Conservation (phyloP, 1,140 invertebrate genomes). For the Brachionus koreanus region DNA sequence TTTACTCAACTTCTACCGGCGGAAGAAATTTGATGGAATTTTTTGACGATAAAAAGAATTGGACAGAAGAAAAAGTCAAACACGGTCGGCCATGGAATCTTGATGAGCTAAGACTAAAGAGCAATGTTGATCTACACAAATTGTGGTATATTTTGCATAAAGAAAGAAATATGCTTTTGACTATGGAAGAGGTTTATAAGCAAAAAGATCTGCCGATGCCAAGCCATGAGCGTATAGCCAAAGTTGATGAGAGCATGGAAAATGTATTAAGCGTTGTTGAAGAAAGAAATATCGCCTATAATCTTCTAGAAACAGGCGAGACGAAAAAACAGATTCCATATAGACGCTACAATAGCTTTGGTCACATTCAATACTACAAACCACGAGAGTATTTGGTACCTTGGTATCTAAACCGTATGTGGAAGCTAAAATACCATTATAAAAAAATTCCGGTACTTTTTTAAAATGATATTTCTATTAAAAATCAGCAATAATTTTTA, state of each 20-base stretch:
- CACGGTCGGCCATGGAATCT: slow-evolving; percentile 80
- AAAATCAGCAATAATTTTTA: background rate
- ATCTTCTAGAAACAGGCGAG: slow-evolving; percentile 77
- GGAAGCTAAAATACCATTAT: slow-evolving; percentile 43
- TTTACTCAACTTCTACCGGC: background rate
- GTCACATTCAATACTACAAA: slow-evolving; percentile 34
- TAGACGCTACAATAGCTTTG: slow-evolving; percentile 42
- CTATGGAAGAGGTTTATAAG: slow-evolving; percentile 83
- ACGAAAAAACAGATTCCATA: slow-evolving; percentile 9
- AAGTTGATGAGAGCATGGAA: slow-evolving; percentile 85
- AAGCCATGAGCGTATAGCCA: slow-evolving; percentile 88
- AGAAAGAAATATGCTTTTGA: slow-evolving; percentile 92
- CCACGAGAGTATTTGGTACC: slow-evolving; percentile 37
- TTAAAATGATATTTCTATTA: background rate
- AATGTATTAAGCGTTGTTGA: slow-evolving; percentile 84
- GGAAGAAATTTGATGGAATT: slow-evolving; percentile 66
- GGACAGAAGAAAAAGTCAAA: slow-evolving; percentile 72
- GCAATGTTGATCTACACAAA: slow-evolving; percentile 92
- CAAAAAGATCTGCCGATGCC: slow-evolving; percentile 72
- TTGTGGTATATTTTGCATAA: slow-evolving; percentile 92
- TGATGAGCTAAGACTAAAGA: slow-evolving; percentile 89
- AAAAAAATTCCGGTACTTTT: slow-evolving; percentile 32
- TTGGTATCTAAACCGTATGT: slow-evolving; percentile 43
- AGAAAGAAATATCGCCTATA: slow-evolving; percentile 86
- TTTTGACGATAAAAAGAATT: slow-evolving; percentile 83